Conservation (phyloP, 2,113 vertebrate species). For the Smithornis capensis region DNA sequence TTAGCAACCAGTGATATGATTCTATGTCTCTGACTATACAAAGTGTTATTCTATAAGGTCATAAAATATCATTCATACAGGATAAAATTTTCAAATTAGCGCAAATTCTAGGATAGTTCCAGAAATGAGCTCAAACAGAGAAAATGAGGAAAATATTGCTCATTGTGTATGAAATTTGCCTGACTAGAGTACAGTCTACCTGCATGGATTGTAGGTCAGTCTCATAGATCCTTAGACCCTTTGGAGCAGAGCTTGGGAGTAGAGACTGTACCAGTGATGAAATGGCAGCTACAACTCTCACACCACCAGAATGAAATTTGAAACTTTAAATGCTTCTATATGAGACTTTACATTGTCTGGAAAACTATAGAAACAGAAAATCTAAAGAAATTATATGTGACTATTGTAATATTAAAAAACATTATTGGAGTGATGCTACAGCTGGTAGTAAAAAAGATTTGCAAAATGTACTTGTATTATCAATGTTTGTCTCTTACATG, state of each 20-base stretch:
- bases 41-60: not conserved
- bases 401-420: not conserved
- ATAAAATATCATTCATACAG: not conserved
- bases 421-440: not conserved
- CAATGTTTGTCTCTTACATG: not conserved
- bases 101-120: not conserved
- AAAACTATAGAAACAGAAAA: not conserved
- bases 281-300: not conserved
- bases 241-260: not conserved
- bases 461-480: not conserved
- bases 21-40: not conserved
- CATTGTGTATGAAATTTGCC: not conserved
- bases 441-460: conserved; percentile 14
- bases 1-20: not conserved
- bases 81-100: not conserved
- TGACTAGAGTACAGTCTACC: not conserved
- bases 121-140: not conserved
- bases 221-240: not conserved
- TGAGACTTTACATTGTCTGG: not conserved
- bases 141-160: not conserved
- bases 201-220: not conserved
- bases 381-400: not conserved
- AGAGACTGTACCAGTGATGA: not conserved
- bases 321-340: not conserved
- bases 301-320: not conserved